Evolutionary conservation across 2,888 invertebrate species (phyloP).

Genomic region (Volucella inanis): DNA sequence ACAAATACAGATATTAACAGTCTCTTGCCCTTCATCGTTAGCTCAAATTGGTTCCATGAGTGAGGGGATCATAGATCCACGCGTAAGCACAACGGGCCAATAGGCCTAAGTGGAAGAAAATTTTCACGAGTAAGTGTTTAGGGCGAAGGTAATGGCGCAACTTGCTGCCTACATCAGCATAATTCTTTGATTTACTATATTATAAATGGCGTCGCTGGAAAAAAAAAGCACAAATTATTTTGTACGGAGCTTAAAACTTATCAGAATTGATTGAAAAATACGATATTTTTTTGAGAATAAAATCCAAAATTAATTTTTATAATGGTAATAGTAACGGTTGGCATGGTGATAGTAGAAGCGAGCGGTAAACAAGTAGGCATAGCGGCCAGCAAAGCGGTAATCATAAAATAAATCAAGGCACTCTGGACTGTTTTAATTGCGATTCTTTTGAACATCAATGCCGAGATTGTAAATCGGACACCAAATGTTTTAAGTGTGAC

Average conservation of each 20-base stretch:
- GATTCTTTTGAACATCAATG: background rate
- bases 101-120: no score
- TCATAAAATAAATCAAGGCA: background rate
- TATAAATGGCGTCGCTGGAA: no score
- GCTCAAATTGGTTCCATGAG: no score
- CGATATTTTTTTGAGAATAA: slow-evolving; percentile 1
- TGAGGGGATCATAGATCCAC: no score
- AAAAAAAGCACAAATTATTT: no score
- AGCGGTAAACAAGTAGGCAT: background rate
- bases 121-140: background rate
- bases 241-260: background rate
- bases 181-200: no score
- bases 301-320: background rate
- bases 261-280: slow-evolving; percentile 1
- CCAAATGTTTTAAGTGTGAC: background rate
- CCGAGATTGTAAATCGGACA: background rate
- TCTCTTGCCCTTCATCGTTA: no score
- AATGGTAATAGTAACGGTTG: background rate
- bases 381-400: background rate
- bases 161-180: no score
- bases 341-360: slow-evolving; percentile 1
- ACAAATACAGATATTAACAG: no score
- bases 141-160: no score
- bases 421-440: background rate
- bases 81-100: no score